Conservation (phyloP, 2,797 vertebrate genomes). For the Eulemur rubriventer region DNA sequence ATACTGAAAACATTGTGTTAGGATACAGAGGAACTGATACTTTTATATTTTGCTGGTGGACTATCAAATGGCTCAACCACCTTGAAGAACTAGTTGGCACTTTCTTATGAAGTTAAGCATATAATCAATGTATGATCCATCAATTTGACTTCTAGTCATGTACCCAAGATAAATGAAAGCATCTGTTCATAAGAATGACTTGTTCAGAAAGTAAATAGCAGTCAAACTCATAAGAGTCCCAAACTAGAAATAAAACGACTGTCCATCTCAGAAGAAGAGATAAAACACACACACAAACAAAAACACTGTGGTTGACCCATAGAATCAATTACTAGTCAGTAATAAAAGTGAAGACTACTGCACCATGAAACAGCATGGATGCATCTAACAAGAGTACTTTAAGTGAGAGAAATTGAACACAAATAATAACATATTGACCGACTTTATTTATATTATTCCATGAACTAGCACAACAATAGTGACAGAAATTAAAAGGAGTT, state of each 20-base stretch:
- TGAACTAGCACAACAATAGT: neutral
- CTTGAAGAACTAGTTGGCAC: neutral
- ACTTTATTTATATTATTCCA: neutral
- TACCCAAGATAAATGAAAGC: neutral
- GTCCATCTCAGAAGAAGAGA: neutral
- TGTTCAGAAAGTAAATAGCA: neutral
- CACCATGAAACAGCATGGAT: rapidly evolving
- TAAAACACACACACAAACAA: neutral
- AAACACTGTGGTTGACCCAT: rapidly evolving
- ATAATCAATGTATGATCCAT: neutral
- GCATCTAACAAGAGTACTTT: neutral
- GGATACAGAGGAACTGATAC: neutral
- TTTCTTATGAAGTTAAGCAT: neutral
- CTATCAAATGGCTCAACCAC: neutral
- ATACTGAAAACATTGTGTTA: neutral
- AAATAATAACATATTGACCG: neutral
- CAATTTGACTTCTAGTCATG: neutral
- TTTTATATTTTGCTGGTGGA: neutral
- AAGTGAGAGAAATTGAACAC: neutral
- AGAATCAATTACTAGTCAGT: neutral
- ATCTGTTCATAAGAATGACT: neutral
- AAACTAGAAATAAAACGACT: neutral
- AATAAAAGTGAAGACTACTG: neutral
- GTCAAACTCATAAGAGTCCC: neutral
- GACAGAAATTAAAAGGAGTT: neutral